phyloP scores from a whole-genome alignment of 2,888 invertebrate genomes.

The Diaprepes abbreviatus region DNA sequence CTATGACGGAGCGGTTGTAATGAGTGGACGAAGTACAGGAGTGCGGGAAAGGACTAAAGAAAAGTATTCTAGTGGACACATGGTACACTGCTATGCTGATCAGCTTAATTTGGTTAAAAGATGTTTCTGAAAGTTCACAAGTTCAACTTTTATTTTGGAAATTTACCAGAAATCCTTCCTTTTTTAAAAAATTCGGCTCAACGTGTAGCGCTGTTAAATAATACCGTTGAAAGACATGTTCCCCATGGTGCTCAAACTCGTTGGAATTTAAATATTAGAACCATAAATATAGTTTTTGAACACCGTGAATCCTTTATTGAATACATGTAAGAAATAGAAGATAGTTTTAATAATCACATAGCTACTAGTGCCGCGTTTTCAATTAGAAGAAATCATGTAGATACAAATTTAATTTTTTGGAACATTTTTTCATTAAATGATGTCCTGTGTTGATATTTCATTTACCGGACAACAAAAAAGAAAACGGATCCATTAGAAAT shows the following conservation, averaged over 20 bases:
- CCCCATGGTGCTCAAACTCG: too few relatives aligned
- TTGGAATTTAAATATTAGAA: constrained; percentile 37
- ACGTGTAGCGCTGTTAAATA: too few relatives aligned
- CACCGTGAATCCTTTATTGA: constrained; percentile 51
- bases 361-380: constrained; percentile 46
- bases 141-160: constrained; percentile 51
- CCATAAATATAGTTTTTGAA: constrained; percentile 37
- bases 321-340: too few relatives aligned
- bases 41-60: constrained; percentile 47
- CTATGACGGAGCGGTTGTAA: too few relatives aligned
- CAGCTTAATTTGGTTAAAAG: constrained; percentile 51
- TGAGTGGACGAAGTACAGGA: too few relatives aligned
- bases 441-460: constrained; percentile 53
- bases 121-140: constrained; percentile 40
- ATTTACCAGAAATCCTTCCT: constrained; percentile 45
- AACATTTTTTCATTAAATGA: constrained; percentile 53
- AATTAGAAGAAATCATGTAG: constrained; percentile 35
- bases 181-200: constrained; percentile 53
- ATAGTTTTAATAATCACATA: too few relatives aligned
- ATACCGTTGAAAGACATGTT: too few relatives aligned
- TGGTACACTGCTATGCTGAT: constrained; percentile 51
- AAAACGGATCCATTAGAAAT: too few relatives aligned
- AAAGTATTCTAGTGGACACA: constrained; percentile 47
- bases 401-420: constrained; percentile 54
- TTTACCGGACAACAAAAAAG: too few relatives aligned